Evolutionary conservation across 2,113 vertebrate species (phyloP).

Genomic region (mouse (Mus musculus)): GRCm39 chr3:97447501-97448000

Average conservation of each 20-base stretch:
- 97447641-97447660: neutral
- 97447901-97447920: neutral
- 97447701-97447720: neutral
- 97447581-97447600: neutral
- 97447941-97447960: neutral
- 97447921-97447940: neutral
- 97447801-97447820: too few species aligned
- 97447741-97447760: neutral
- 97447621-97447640: neutral
- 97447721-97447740: slow-evolving; percentile 1
- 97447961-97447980: neutral
- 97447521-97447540: neutral
- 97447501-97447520: neutral
- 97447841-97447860: too few species aligned
- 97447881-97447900: neutral
- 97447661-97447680: neutral
- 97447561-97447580: neutral
- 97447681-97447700: slow-evolving; percentile 31
- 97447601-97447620: neutral
- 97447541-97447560: neutral
- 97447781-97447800: neutral
- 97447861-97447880: neutral
- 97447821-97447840: too few species aligned
- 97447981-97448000: neutral
- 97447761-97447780: neutral